Conservation (phyloP, 2,888 invertebrate genomes). For the Achlya flavicornis region DNA sequence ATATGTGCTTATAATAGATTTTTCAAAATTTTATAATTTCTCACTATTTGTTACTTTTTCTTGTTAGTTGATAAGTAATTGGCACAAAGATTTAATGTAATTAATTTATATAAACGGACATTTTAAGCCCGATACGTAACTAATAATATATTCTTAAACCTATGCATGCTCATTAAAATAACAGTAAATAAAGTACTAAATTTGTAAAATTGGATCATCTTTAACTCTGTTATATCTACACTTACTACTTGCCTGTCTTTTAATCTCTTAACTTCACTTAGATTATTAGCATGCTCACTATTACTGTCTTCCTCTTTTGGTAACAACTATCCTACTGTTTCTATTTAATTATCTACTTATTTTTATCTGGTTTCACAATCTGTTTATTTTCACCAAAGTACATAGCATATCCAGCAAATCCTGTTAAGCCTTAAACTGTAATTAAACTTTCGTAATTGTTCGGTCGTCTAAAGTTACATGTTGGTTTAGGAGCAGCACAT, state of each 20-base stretch:
- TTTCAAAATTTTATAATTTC: not conserved
- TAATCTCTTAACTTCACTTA: slow-evolving; percentile 1
- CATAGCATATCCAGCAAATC: not conserved
- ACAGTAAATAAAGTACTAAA: too few relatives aligned
- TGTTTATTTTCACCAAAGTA: not conserved
- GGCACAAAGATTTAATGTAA: not conserved
- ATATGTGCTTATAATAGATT: not conserved
- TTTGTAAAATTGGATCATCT: not conserved
- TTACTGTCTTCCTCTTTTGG: not conserved
- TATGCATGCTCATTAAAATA: not conserved
- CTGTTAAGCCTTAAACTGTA: not conserved
- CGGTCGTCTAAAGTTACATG: slow-evolving; percentile 18
- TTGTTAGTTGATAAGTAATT: not conserved
- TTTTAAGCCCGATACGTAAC: not conserved
- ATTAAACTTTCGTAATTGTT: not conserved
- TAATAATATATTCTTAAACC: not conserved
- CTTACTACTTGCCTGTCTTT: slow-evolving; percentile 10
- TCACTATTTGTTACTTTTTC: not conserved
- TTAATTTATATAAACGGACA: not conserved
- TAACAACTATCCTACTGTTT: not conserved
- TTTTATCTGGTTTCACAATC: not conserved
- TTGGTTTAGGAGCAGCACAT: slow-evolving; percentile 89
- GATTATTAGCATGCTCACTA: slow-evolving; percentile 9
- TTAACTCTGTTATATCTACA: not conserved
- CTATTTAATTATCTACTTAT: not conserved